Evolutionary conservation across 2,113 vertebrate species (phyloP), one percentile per base, ranked within the genome.

Genomic region (Otis tarda): DNA sequence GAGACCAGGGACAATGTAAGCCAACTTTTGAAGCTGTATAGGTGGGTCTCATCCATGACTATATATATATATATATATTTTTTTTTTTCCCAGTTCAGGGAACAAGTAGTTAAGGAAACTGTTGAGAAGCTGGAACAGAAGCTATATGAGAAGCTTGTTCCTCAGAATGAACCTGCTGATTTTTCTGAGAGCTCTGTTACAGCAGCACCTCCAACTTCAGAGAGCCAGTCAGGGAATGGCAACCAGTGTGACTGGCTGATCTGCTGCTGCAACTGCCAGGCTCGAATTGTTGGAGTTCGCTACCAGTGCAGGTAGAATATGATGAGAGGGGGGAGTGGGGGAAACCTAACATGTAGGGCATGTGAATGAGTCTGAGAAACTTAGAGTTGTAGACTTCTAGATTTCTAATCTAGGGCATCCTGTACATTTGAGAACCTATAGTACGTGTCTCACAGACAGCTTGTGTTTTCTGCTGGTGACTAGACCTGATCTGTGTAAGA

Each of bases 71-170:
- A n/a, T n/a, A n/a, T n/a, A n/a, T n/a, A n/a, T n/a, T n/a, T 27
- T 25, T 52, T 55, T 60, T 94, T 19, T 92, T 61, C 94, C 24
- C 91, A 99, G 99, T 99, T 99, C 89, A 99, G 99, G 97, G 99
- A 99, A 24, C 99, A 99, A 89, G 98, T 99, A 12, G 99, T 99
- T 57, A 99, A 98, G 93, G 99, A 99, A 94, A 99, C 99, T 0
- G 99, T 99, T 67, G 99, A 99, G 89, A 98, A 98, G 80, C 98
- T 99, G 98, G 99, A 99, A 90, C 98, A 98, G 80, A 99, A 99
- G 97, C 98, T 99, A 16, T 99, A 98, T 2, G 99, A 99, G 83
- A 99, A 99, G 96, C 99, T 99, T 65, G 98, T 98, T 77, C 98
- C 98, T 82, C 98, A 97, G 87, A 98, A 68, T 84, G 96, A 98